Conservation (phyloP, 2,797 vertebrate species). For the Notamacropus eugenii region DNA sequence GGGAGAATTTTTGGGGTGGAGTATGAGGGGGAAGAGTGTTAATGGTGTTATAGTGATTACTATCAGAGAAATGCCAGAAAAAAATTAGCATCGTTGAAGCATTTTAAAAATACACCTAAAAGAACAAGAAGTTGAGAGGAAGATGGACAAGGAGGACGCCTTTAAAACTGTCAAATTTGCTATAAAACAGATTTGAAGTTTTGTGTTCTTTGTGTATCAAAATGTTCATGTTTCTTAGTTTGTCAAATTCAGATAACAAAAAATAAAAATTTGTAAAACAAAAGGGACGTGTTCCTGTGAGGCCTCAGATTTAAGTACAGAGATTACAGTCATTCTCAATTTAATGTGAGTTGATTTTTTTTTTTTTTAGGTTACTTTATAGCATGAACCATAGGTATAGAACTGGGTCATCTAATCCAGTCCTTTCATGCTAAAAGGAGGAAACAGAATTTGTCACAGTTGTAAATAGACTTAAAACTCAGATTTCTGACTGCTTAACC, state of each 20-base stretch:
- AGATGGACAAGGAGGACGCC: neutral
- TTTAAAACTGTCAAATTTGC: neutral
- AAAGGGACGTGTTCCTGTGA: neutral
- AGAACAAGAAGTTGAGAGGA: neutral
- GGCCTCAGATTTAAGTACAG: neutral
- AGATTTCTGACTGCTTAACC: neutral
- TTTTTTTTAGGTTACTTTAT: neutral
- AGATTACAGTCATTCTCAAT: neutral
- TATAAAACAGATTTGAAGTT: neutral
- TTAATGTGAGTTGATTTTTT: neutral
- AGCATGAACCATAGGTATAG: neutral
- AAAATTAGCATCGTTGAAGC: neutral
- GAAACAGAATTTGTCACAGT: neutral
- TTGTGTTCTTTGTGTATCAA: neutral
- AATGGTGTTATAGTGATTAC: neutral
- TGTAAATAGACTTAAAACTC: neutral
- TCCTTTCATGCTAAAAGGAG: neutral
- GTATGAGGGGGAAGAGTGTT: neutral
- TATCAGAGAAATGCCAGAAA: neutral
- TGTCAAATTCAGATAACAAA: neutral
- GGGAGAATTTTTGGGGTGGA: neutral
- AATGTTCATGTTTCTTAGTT: neutral
- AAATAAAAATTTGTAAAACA: neutral
- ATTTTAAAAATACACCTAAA: neutral
- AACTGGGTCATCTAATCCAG: neutral